phyloP scores from a whole-genome alignment of 1,140 invertebrate genomes.

The Telenomus remus region DNA sequence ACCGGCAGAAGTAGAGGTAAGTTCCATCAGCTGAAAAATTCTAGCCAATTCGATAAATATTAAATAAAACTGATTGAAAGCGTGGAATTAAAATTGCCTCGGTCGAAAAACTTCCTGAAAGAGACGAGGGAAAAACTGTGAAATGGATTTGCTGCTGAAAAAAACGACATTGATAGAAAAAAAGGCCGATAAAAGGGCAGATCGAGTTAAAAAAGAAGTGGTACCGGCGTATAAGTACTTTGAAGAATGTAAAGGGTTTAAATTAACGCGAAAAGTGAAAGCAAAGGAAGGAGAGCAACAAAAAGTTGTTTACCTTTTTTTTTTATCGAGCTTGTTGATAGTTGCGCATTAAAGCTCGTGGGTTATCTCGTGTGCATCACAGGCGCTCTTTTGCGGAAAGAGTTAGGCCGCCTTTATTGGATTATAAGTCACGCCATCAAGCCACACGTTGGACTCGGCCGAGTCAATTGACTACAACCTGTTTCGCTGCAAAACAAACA shows the following conservation, averaged over 20 bases:
- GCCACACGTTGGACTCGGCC: conserved; percentile 28
- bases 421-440: conserved; percentile 59
- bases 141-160: no score
- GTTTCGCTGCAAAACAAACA: conserved; percentile 37
- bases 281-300: conserved; percentile 14
- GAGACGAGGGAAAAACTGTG: no score
- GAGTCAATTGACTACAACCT: conserved; percentile 56
- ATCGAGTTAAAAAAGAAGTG: no score
- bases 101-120: no score
- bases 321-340: conserved; percentile 45
- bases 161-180: no score
- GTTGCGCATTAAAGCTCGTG: conserved; percentile 42
- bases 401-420: conserved; percentile 57
- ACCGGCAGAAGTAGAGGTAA: conserved; percentile 97
- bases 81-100: no score
- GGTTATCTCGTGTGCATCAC: conserved; percentile 51
- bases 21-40: no score
- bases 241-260: no score
- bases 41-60: conserved; percentile 1
- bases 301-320: conserved; percentile 50
- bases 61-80: not conserved
- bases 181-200: no score
- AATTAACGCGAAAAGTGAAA: conserved; percentile 17
- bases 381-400: conserved; percentile 52
- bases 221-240: no score